Conservation (phyloP, 2,888 invertebrate genomes). For the Lasioglossum pauxillum region DNA sequence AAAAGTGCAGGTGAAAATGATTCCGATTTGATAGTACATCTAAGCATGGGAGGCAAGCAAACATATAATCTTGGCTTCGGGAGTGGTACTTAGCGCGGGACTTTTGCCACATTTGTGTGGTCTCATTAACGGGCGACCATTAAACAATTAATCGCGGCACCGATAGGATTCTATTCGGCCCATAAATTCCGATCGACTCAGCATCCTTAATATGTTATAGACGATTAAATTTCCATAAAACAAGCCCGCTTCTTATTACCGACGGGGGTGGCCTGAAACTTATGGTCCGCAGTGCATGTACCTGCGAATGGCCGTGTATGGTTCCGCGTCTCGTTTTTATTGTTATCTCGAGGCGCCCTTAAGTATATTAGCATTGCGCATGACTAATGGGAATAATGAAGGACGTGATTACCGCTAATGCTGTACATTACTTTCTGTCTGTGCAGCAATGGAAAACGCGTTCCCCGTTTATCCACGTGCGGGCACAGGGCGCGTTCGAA, state of each 20-base stretch:
- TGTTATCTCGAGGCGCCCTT: conserved; percentile 70
- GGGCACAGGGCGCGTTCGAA: neutral
- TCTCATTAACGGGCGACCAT: neutral
- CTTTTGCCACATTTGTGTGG: neutral
- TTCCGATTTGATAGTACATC: neutral
- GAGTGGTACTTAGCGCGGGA: neutral
- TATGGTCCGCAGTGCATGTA: neutral
- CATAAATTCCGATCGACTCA: neutral
- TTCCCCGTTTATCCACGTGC: conserved; percentile 11
- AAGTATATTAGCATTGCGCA: conserved; percentile 74
- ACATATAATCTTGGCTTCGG: neutral
- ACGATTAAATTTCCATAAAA: conserved; percentile 37
- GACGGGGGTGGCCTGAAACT: conserved; percentile 63
- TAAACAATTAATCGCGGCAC: neutral
- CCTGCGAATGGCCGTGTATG: conserved; percentile 44
- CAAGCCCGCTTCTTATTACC: conserved; percentile 61
- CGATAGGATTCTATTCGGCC: neutral
- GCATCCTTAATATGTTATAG: neutral
- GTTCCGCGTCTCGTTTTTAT: conserved; percentile 74
- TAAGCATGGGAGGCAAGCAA: neutral
- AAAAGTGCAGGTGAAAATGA: neutral
- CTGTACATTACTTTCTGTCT: conserved; percentile 69
- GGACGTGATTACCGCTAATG: conserved; percentile 73
- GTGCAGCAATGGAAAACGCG: neutral
- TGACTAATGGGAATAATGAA: conserved; percentile 77